Base-by-base conservation (phyloP, 2,113 vertebrate genomes). In the Isichthys henryi region DNA sequence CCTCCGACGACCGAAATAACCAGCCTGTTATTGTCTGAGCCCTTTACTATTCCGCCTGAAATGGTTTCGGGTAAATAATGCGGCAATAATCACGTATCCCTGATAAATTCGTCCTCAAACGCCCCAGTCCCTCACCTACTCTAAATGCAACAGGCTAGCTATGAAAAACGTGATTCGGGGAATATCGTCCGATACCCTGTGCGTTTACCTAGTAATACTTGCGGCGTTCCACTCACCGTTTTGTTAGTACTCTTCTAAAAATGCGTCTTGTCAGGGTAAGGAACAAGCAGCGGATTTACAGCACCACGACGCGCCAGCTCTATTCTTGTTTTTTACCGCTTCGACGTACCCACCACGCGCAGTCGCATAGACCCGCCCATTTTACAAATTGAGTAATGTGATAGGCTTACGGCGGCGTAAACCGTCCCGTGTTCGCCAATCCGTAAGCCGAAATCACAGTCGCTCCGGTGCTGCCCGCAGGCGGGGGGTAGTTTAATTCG, bases 271-370 rank as follows among this genome's bases (percentile, higher is more conserved):
- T 39, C 85, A 52, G 23, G 23, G 15, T 31, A 35, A 31, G 23
- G 3, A 53, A 35, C 27, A 39, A 56, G 23, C 9, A 86, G 27
- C 17, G 0, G 11, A 39, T 21, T 35, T 4, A 27, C 27, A 27
- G 85, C 19, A 31, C 13, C 23, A 86, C 50, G 21, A 43, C 39
- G 45, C 58, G 84, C 87, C 21, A 77, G 45, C n/a, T 53, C 90
- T 89, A 66, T 91, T 90, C 92, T 90, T 90, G 89, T 56, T 91
- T 93, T 94, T 88, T 95, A 93, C 94, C 93, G 93, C 95, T 94
- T 91, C 92, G 91, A 91, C 92, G 92, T 91, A 92, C 90, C 92
- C 88, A 93, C 92, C 95, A 95, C 92, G 95, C 95, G 94, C 90
- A 90, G 86, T 88, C 49, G 1, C 50, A 35, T 4, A 88, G 74